These are phyloP conservation scores for Danaus chrysippus DNA, from an alignment of 2,888 invertebrate species.

Conservation along the genomic window DNA sequence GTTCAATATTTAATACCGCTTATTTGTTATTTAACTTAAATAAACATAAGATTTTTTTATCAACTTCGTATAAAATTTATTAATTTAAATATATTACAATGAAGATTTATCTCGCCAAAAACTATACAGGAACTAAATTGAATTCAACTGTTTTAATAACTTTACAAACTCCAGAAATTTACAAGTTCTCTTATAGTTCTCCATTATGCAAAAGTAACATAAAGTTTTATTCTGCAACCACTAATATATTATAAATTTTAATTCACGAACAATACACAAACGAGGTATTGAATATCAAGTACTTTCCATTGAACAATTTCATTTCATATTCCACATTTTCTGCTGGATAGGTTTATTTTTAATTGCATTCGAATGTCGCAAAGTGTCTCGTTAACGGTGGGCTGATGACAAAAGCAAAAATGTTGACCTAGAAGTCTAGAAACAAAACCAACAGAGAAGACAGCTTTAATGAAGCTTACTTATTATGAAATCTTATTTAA, in stretches of 20 bases:
- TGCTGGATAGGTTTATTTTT: constrained; percentile 8
- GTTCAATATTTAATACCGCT: too few relatives aligned
- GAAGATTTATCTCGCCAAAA: constrained; percentile 3
- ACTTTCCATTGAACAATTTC: neutral
- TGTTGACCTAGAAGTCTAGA: constrained; percentile 30
- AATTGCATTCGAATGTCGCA: constrained; percentile 23
- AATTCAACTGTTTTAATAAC: constrained; percentile 5
- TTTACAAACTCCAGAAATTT: neutral
- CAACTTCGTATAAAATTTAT: too few relatives aligned
- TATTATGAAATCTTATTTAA: neutral
- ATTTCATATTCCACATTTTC: constrained; percentile 7
- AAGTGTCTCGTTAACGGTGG: constrained; percentile 30
- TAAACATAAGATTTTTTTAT: too few relatives aligned
- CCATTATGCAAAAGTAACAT: neutral
- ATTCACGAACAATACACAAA: neutral
- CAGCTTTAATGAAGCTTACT: constrained; percentile 13
- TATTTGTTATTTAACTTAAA: too few relatives aligned
- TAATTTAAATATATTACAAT: too few relatives aligned
- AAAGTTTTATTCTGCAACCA: neutral
- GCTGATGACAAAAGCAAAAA: constrained; percentile 28
- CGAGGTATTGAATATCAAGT: neutral
- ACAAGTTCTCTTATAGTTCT: neutral
- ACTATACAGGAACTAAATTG: constrained; percentile 6
- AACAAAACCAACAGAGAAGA: constrained; percentile 26
- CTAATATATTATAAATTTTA: neutral